phyloP scores from a whole-genome alignment of 2,113 vertebrate genomes.

The Promerops cafer region DNA sequence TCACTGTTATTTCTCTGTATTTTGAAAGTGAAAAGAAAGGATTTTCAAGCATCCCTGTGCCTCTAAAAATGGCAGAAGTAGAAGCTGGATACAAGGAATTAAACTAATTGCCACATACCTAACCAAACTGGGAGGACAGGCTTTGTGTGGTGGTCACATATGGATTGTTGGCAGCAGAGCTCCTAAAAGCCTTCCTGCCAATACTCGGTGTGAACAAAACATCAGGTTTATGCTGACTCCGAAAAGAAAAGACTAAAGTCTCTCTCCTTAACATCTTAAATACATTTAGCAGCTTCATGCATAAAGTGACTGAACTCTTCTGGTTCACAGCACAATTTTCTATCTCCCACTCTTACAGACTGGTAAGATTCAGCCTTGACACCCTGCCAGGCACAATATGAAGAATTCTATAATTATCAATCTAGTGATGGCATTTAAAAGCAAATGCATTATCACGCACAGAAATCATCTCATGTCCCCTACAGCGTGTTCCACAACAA shows the following conservation, averaged over 20 bases:
- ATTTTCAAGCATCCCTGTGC: neutral
- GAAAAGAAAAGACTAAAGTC: neutral
- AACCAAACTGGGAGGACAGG: neutral
- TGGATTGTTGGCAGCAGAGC: neutral
- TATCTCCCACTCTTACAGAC: neutral
- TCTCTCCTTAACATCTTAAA: neutral
- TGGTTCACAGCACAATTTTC: constrained; percentile 13
- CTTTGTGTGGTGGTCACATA: neutral
- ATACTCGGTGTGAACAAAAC: neutral
- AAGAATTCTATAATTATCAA: constrained; percentile 69
- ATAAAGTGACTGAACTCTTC: constrained; percentile 2
- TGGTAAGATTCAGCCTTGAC: constrained; percentile 46
- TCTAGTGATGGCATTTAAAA: constrained; percentile 61
- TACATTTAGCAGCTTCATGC: neutral
- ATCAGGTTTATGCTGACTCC: neutral
- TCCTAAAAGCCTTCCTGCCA: neutral
- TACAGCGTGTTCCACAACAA: constrained; percentile 40
- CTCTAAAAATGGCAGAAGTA: neutral
- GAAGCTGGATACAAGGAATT: neutral
- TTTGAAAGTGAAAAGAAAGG: neutral
- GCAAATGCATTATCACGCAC: constrained; percentile 57
- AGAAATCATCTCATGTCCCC: constrained; percentile 43
- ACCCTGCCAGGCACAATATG: constrained; percentile 55
- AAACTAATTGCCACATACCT: neutral
- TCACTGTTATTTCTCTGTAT: neutral